Conservation (phyloP, 53 echinoderm and acorn worm genomes). For the Astropecten irregularis region DNA sequence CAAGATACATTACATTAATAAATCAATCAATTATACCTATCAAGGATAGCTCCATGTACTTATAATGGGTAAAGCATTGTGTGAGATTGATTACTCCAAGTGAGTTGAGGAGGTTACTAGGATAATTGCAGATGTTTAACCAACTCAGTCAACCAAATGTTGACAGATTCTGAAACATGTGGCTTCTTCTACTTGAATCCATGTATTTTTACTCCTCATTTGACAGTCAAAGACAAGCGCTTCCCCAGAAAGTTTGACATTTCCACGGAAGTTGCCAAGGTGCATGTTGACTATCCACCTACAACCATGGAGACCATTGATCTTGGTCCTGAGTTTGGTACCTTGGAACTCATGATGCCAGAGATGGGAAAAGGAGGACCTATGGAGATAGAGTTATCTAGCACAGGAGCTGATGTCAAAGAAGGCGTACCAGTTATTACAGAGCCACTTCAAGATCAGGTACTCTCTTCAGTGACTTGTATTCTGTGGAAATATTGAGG, state of each 20-base stretch:
- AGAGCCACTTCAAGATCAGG: conserved; percentile 87
- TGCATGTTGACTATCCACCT: conserved; percentile 79
- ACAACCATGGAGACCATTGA: conserved; percentile 70
- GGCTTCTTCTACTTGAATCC: too few species aligned
- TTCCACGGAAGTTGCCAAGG: conserved; percentile 63
- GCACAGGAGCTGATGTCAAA: conserved; percentile 38
- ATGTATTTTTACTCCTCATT: too few species aligned
- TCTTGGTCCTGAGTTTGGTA: conserved; percentile 59
- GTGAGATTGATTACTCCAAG: too few species aligned
- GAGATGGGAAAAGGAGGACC: conserved; percentile 53
- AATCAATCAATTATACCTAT: too few species aligned
- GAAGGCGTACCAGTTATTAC: conserved; percentile 40
- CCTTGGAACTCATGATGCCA: conserved; percentile 51
- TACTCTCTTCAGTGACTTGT: neutral
- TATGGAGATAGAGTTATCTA: conserved; percentile 52
- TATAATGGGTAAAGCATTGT: too few species aligned
- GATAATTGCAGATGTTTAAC: too few species aligned
- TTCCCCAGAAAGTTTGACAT: conserved; percentile 80
- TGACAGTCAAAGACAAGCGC: conserved; percentile 68
- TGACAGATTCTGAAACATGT: too few species aligned
- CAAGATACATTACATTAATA: too few species aligned
- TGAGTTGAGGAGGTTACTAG: too few species aligned
- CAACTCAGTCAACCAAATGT: too few species aligned
- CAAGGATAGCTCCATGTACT: too few species aligned
- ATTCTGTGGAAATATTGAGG: neutral